Conservation (phyloP, 2,113 vertebrate species). For the Numenius arquata region DNA sequence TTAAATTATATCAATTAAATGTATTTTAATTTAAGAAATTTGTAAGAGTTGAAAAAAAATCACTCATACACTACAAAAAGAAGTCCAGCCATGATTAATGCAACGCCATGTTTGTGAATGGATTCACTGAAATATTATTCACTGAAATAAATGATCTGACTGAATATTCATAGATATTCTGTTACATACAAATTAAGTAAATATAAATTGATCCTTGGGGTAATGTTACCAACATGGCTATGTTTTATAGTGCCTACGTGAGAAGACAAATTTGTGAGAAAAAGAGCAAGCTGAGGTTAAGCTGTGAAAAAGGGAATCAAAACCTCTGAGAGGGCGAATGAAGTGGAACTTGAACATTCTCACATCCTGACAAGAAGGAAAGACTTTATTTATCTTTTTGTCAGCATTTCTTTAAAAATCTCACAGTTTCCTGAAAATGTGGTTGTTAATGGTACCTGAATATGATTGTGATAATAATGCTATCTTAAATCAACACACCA, state of each 20-base stretch:
- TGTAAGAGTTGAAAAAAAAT: not conserved
- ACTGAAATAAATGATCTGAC: not conserved
- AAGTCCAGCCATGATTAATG: not conserved
- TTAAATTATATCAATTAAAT: not conserved
- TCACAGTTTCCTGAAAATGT: not conserved
- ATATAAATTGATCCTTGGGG: not conserved
- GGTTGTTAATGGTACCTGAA: conserved; percentile 16
- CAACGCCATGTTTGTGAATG: not conserved
- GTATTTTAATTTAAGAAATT: not conserved
- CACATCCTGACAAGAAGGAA: not conserved
- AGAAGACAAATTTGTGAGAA: not conserved
- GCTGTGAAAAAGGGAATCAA: not conserved
- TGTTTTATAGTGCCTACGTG: not conserved
- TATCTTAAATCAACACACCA: conserved; percentile 21
- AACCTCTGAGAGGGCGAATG: not conserved
- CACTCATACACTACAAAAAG: not conserved
- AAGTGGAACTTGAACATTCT: not conserved
- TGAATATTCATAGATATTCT: not conserved
- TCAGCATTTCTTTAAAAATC: not conserved
- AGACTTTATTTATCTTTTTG: not conserved
- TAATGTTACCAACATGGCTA: not conserved
- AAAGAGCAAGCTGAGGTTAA: not conserved
- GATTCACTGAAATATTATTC: not conserved
- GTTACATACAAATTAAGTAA: not conserved
- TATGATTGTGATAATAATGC: not conserved